Evolutionary conservation across 2,113 vertebrate species (phyloP), one percentile per base, ranked within the genome.

Genomic region (Rhizomys pruinosus): DNA sequence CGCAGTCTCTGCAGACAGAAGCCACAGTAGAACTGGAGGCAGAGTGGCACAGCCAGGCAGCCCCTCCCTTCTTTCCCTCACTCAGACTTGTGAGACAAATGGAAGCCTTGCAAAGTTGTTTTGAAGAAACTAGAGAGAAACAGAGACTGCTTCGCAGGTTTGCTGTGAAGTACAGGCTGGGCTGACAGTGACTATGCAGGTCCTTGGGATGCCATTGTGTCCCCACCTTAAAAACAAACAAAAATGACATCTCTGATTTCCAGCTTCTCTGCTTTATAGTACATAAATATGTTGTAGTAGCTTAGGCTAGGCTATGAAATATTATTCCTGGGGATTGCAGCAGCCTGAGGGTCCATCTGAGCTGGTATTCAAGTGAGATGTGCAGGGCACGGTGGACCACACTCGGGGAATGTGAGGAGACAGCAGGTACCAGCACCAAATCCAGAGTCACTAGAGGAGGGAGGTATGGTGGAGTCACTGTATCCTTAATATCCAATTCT

Each of bases 401-500:
- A 61, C 6, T 20, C 11, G 64, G 8, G 34, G 84, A 32, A 0
- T 42, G 3, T 29, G 3, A 74, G 59, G 73, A 76, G 0, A 91
- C 29, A 34, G 52, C 52, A 7, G 22, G 64, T 96, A 94, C 96
- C 96, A 73, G 59, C 0, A 9, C 89, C 89, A 61, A 20, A 9
- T 91, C 85, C 97, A 82, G 89, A 84, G 71, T 79, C 73, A 29
- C 22, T 61, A 72, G 34, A 57, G 1, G 9, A 72, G 89, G 95
- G 42, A 29, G 87, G 69, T 47, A 66, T 10, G 27, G 2, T 0
- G 0, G 19, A 2, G 66, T 71, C 27, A 55, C 34, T 81, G 71
- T 9, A 16, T 29, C 66, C 96, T 98, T 97, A 98, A 82, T 98
- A 98, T 81, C 98, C 98, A 92, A 97, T 98, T 97, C 97, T 97